Evolutionary conservation across 2,797 vertebrate genomes (phyloP).

Genomic region (Rhabdomys pumilio): DNA sequence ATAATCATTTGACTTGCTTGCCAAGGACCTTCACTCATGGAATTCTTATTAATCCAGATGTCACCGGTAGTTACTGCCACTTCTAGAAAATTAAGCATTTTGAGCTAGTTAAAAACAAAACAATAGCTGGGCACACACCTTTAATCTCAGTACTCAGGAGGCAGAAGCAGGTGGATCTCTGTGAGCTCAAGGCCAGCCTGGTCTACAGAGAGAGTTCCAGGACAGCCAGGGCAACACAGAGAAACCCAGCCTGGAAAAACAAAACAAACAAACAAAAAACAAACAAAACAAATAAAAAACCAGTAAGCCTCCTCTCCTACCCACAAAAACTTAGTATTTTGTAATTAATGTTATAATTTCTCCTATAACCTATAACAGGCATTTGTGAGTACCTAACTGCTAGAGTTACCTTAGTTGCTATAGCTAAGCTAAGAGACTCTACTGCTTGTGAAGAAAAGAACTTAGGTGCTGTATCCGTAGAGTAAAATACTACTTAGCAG

Average conservation of each 20-base stretch:
- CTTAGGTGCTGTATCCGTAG: neutral
- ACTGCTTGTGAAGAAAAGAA: constrained; percentile 49
- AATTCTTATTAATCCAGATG: constrained; percentile 41
- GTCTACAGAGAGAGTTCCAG: neutral
- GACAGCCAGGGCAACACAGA: neutral
- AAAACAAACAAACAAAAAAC: neutral
- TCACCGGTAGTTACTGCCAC: constrained; percentile 45
- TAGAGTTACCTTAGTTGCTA: constrained; percentile 28
- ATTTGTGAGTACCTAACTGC: constrained; percentile 12
- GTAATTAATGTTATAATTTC: constrained; percentile 61
- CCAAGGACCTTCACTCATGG: constrained; percentile 50
- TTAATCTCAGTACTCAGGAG: neutral
- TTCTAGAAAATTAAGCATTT: constrained; percentile 38
- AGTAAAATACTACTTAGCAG: constrained; percentile 16
- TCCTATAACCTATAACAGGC: neutral
- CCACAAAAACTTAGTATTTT: neutral
- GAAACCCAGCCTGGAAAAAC: neutral
- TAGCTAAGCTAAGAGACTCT: neutral
- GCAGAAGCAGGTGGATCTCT: neutral
- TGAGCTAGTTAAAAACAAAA: neutral
- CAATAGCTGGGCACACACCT: neutral
- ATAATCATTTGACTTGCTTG: constrained; percentile 32
- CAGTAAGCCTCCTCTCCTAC: no score
- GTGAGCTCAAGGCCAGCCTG: neutral
- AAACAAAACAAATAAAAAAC: neutral